Conservation (phyloP, 2,113 vertebrate genomes). For the Helogale parvula region DNA sequence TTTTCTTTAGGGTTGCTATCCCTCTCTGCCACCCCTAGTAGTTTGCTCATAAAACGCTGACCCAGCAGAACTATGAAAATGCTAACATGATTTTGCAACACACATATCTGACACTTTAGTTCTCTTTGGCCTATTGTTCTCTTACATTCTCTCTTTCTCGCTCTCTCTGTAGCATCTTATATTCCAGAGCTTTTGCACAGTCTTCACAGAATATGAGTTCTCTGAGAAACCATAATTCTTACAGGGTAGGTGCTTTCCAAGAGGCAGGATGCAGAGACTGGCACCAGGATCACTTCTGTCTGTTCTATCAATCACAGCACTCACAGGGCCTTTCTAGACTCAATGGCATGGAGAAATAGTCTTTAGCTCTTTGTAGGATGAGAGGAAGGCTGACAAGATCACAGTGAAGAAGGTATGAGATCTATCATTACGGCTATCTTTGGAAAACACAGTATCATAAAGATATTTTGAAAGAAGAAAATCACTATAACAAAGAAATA, state of each 20-base stretch:
- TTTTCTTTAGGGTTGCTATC: background rate
- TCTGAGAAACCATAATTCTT: background rate
- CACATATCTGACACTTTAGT: background rate
- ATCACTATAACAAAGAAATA: background rate
- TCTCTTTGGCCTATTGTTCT: background rate
- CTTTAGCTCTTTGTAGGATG: background rate
- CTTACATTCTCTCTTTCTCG: background rate
- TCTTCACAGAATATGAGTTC: background rate
- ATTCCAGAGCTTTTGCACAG: background rate
- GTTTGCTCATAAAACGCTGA: background rate
- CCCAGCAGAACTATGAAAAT: background rate
- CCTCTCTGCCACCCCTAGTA: background rate
- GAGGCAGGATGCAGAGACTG: background rate
- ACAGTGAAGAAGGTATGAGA: background rate
- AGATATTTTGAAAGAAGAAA: background rate
- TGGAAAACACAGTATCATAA: background rate
- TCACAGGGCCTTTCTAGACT: background rate
- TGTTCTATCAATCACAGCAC: background rate
- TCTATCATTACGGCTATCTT: background rate
- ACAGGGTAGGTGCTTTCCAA: background rate
- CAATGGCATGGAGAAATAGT: fast-evolving
- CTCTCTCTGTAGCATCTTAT: background rate
- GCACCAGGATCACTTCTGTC: background rate
- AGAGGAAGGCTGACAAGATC: background rate
- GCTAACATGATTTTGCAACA: background rate